phyloP scores from a whole-genome alignment of 2,888 invertebrate genomes.

The Zygaena filipendulae region DNA sequence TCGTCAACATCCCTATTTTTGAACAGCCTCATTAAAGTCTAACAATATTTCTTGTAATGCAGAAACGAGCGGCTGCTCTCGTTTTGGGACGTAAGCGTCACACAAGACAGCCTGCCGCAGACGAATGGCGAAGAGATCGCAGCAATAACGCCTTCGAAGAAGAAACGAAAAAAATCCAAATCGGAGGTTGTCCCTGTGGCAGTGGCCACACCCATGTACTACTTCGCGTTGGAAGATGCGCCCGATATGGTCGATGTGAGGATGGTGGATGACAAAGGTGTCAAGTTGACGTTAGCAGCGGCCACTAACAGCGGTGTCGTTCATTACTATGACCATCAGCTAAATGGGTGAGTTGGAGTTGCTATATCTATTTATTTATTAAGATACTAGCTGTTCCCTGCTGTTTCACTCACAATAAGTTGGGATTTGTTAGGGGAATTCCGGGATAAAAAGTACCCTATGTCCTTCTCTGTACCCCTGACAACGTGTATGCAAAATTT shows the following conservation, averaged over 20 bases:
- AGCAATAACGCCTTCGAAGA: constrained; percentile 33
- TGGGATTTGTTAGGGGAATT: too few species aligned
- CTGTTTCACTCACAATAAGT: too few species aligned
- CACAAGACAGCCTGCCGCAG: constrained; percentile 30
- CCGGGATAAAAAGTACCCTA: too few species aligned
- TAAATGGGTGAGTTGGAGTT: constrained; percentile 76
- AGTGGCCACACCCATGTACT: constrained; percentile 40
- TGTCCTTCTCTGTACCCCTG: too few species aligned
- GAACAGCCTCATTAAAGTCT: too few species aligned
- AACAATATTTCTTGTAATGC: too few species aligned
- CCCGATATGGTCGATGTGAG: constrained; percentile 60
- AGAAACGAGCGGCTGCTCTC: constrained; percentile 58
- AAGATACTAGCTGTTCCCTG: too few species aligned
- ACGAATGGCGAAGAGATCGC: constrained; percentile 36
- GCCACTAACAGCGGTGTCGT: constrained; percentile 82
- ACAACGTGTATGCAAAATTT: too few species aligned
- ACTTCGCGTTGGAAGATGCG: constrained; percentile 78
- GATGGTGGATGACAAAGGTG: constrained; percentile 58
- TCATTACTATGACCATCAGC: constrained; percentile 79
- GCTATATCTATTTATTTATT: too few species aligned
- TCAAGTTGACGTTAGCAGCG: constrained; percentile 57
- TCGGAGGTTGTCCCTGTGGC: constrained; percentile 17
- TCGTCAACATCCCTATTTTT: too few species aligned
- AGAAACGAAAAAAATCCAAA: constrained; percentile 38
- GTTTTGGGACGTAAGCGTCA: constrained; percentile 55